Evolutionary conservation across 2,113 vertebrate genomes (phyloP).

Genomic region (Tamias sibiricus): DNA sequence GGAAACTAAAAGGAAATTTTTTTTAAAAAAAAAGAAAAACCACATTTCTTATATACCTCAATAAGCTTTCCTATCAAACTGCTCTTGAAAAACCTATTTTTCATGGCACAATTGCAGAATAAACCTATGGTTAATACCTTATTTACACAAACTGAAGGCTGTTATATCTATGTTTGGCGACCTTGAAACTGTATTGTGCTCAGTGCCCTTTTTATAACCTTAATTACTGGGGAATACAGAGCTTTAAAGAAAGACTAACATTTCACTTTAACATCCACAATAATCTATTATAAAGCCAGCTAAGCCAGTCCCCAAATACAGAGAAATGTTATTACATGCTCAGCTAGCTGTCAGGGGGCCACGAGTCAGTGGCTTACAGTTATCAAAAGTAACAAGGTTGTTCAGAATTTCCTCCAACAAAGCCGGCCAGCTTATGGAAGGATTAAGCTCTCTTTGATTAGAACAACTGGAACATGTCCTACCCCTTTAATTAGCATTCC

Average conservation of each 20-base stretch:
- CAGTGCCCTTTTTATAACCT: slow-evolving; percentile 87
- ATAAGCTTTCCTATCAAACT: slow-evolving; percentile 75
- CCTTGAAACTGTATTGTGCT: slow-evolving; percentile 85
- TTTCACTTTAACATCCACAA: slow-evolving; percentile 90
- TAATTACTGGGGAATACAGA: slow-evolving; percentile 88
- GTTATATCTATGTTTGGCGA: slow-evolving; percentile 78
- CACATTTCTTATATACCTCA: slow-evolving; percentile 55
- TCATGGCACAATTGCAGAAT: slow-evolving; percentile 76
- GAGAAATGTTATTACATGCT: slow-evolving; percentile 91
- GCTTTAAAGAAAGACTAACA: slow-evolving; percentile 90
- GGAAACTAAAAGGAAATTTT: slow-evolving; percentile 43
- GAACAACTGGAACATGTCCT: slow-evolving; percentile 88
- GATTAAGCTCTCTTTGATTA: slow-evolving; percentile 91
- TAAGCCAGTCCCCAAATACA: slow-evolving; percentile 91
- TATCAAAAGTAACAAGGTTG: slow-evolving; percentile 92
- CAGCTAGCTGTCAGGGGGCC: slow-evolving; percentile 90
- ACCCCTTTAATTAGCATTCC: slow-evolving; percentile 87
- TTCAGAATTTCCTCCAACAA: slow-evolving; percentile 90
- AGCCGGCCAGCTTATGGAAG: slow-evolving; percentile 88
- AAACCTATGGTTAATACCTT: slow-evolving; percentile 82
- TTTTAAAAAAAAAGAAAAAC: neutral
- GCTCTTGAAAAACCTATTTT: slow-evolving; percentile 67
- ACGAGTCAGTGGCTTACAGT: slow-evolving; percentile 90
- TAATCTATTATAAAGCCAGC: slow-evolving; percentile 92
- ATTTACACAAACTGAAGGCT: slow-evolving; percentile 85